Evolutionary conservation across 2,797 vertebrate species (phyloP).

Genomic region (Pristis pectinata): DNA sequence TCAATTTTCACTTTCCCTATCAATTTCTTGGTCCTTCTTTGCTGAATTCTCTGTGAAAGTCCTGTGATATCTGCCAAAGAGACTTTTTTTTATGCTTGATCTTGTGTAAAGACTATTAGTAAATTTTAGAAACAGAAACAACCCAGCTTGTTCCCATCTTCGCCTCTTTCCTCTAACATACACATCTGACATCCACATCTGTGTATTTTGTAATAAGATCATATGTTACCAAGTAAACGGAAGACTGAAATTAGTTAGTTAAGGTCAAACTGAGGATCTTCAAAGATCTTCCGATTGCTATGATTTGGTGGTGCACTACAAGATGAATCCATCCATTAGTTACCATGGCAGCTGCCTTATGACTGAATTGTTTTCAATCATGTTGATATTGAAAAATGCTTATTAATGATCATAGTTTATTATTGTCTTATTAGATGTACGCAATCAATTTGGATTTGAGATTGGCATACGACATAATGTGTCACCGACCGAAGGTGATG

Average conservation of each 20-base stretch:
- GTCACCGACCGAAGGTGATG: slow-evolving; percentile 74
- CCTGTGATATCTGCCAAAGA: not conserved
- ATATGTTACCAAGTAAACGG: not conserved
- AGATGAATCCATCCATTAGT: not conserved
- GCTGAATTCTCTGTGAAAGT: not conserved
- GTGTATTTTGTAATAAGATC: not conserved
- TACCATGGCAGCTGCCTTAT: not conserved
- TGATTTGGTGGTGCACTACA: too few species aligned
- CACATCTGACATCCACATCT: not conserved
- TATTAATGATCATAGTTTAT: slow-evolving; percentile 22
- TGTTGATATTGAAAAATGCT: not conserved
- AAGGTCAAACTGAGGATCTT: not conserved
- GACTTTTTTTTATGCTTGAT: not conserved
- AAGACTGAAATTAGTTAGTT: not conserved
- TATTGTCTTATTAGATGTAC: slow-evolving; percentile 65
- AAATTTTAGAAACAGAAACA: not conserved
- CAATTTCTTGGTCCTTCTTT: too few species aligned
- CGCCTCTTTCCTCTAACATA: too few species aligned
- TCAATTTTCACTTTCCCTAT: too few species aligned
- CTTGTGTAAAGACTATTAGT: not conserved
- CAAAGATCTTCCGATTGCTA: not conserved
- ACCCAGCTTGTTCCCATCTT: not conserved
- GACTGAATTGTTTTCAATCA: not conserved
- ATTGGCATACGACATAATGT: slow-evolving; percentile 59
- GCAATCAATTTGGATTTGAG: slow-evolving; percentile 81